These are phyloP conservation scores for Epinephelus coioides DNA, from an alignment of 2,797 vertebrate species.

Conservation along the genomic window DNA sequence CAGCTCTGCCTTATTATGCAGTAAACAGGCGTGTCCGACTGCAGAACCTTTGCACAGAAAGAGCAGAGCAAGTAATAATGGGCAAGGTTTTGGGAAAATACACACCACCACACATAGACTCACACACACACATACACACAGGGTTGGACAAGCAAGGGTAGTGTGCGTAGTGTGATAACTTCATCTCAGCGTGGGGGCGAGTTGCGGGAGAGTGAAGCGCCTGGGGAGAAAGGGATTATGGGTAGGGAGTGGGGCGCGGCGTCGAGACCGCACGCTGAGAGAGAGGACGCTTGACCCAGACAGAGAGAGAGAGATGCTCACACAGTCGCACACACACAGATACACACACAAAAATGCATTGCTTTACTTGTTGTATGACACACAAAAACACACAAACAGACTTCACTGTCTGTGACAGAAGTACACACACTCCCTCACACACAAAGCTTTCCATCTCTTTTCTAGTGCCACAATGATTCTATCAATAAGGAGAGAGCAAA, in stretches of 20 bases:
- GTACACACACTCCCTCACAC: conserved; percentile 9
- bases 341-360: conserved; percentile 37
- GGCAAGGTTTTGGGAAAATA: conserved; percentile 31
- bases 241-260: conserved; percentile 55
- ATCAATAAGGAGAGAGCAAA: conserved; percentile 61
- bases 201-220: conserved; percentile 66
- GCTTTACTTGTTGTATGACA: conserved; percentile 15
- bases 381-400: conserved; percentile 8
- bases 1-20: conserved; percentile 42
- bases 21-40: conserved; percentile 42
- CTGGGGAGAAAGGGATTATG: conserved; percentile 77
- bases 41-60: conserved; percentile 46
- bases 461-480: conserved; percentile 24
- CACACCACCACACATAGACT: conserved; percentile 16
- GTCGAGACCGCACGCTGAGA: conserved; percentile 62
- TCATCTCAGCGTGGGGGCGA: conserved; percentile 75
- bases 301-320: conserved; percentile 24
- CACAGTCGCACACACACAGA: conserved; percentile 26
- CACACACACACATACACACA: conserved; percentile 33
- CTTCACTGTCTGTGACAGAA: conserved; percentile 1
- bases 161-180: conserved; percentile 76
- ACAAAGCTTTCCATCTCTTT: conserved; percentile 15
- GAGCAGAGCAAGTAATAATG: conserved; percentile 39
- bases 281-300: conserved; percentile 65
- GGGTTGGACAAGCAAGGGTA: conserved; percentile 43